phyloP scores from a whole-genome alignment of 35 echinoderm and acorn worm species.

The Hemicentrotus pulcherrimus region DNA sequence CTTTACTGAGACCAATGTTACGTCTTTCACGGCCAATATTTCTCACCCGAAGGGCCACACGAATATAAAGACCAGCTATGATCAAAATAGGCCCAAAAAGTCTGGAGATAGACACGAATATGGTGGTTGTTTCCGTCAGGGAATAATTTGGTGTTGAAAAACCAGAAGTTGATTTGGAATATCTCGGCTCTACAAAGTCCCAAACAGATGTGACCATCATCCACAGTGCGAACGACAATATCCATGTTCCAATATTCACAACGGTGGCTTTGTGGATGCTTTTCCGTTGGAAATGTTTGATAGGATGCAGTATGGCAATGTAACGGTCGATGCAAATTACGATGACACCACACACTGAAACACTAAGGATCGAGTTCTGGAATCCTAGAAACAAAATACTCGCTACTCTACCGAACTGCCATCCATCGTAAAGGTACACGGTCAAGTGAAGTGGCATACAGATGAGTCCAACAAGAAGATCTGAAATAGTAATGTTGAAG shows the following conservation, averaged over 20 bases:
- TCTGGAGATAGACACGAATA: background rate
- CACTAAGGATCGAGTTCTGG: background rate
- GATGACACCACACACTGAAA: background rate
- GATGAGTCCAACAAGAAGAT: constrained; percentile 21
- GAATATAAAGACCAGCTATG: background rate
- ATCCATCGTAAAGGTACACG: background rate
- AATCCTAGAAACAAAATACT: background rate
- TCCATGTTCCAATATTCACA: constrained; percentile 32
- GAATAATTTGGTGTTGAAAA: background rate
- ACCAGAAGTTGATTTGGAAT: background rate
- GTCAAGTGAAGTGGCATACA: constrained; percentile 28
- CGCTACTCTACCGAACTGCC: background rate
- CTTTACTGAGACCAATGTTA: background rate
- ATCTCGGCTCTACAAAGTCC: background rate
- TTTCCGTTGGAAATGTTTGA: constrained; percentile 30
- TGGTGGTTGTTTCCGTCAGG: background rate
- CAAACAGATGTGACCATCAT: constrained; percentile 14
- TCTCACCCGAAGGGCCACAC: background rate
- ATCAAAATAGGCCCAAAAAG: background rate
- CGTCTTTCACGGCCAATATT: too few relatives aligned
- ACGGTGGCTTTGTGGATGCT: constrained; percentile 23
- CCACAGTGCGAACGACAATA: constrained; percentile 32
- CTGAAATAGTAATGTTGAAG: background rate
- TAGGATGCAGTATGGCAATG: constrained; percentile 28
- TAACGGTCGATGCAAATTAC: background rate